Evolutionary conservation across 2,113 vertebrate species (phyloP).

Genomic region (Verasper variegatus): DNA sequence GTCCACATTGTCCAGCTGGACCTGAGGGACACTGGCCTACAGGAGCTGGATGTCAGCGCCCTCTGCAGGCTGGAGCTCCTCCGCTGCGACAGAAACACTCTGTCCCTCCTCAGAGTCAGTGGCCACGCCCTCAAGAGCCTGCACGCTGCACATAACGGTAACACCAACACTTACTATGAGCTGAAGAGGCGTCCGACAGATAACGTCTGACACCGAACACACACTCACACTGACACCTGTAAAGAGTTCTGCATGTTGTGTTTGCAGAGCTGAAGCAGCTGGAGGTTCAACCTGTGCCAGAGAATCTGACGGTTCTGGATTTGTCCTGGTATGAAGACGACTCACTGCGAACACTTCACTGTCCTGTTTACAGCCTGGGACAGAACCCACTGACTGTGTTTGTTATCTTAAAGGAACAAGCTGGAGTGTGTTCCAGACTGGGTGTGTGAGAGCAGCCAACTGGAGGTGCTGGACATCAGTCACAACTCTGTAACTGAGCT

Average conservation of each 20-base stretch:
- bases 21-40: conserved; percentile 90
- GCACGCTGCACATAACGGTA: conserved; percentile 93
- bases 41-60: conserved; percentile 86
- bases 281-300: conserved; percentile 91
- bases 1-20: conserved; percentile 92
- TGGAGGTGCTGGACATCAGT: conserved; percentile 93
- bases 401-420: conserved; percentile 84
- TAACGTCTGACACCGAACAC: background rate
- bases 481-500: conserved; percentile 91
- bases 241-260: conserved; percentile 4
- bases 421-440: conserved; percentile 90
- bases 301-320: conserved; percentile 90
- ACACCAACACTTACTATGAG: background rate
- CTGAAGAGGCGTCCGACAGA: background rate
- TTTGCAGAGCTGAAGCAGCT: conserved; percentile 88
- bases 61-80: conserved; percentile 91
- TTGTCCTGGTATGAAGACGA: conserved; percentile 88
- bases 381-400: background rate
- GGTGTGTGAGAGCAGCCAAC: conserved; percentile 89
- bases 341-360: background rate
- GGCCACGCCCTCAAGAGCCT: conserved; percentile 90
- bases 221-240: background rate
- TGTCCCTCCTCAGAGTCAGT: conserved; percentile 85
- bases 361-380: conserved; percentile 6
- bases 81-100: conserved; percentile 93